Evolutionary conservation across 2,113 vertebrate species (phyloP).

Genomic region (Nansenia antarctica): DNA sequence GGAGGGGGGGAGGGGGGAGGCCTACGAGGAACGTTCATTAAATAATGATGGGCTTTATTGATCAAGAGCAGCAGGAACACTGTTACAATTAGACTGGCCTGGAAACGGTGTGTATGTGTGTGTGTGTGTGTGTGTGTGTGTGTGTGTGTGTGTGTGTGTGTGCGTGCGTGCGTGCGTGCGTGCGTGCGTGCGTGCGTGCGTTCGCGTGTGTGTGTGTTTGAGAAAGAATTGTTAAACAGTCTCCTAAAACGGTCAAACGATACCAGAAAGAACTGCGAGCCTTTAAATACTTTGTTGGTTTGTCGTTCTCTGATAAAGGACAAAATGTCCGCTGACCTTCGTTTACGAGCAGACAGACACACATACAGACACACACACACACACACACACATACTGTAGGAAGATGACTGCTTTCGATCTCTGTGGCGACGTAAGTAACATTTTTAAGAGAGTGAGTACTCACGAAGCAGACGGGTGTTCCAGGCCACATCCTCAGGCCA

Average conservation of each 20-base stretch:
- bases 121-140: slow-evolving; percentile 6
- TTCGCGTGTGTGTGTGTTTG: slow-evolving; percentile 7
- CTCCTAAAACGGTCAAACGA: neutral
- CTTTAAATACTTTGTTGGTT: too few relatives aligned
- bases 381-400: neutral
- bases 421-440: too few relatives aligned
- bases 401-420: too few relatives aligned
- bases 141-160: slow-evolving; percentile 17
- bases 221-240: neutral
- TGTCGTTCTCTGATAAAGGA: too few relatives aligned
- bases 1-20: neutral
- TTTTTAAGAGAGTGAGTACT: too few relatives aligned
- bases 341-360: neutral
- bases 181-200: slow-evolving; percentile 12
- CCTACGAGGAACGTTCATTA: slow-evolving; percentile 12
- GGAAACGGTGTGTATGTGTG: neutral
- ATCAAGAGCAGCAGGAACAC: neutral
- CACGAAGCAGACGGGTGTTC: too few relatives aligned
- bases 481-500: too few relatives aligned
- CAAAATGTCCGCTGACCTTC: neutral
- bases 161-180: slow-evolving; percentile 9
- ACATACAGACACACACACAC: slow-evolving; percentile 8
- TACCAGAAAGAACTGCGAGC: neutral
- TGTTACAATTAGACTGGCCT: neutral
- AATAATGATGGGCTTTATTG: slow-evolving; percentile 24